Evolutionary conservation across 2,888 invertebrate genomes (phyloP).

Genomic region (Sminthurinus aureus): DNA sequence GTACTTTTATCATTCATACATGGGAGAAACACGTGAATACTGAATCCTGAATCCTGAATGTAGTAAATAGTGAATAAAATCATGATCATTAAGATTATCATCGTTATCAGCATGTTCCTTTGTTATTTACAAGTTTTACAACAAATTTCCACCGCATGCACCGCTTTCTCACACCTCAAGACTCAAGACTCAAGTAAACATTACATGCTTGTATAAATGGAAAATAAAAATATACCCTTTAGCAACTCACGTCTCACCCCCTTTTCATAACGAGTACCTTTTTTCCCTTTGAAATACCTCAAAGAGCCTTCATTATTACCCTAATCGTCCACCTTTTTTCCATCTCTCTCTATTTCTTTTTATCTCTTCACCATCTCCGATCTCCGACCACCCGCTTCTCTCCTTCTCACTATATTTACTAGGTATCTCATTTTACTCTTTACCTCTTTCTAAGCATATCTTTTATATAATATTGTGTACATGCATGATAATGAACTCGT

Average conservation of each 20-base stretch:
- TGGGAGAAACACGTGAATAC: neutral
- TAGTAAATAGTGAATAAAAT: too few species aligned
- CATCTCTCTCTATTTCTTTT: neutral
- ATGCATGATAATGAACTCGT: too few species aligned
- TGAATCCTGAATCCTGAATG: too few species aligned
- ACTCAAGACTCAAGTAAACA: neutral
- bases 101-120: too few species aligned
- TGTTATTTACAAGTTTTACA: too few species aligned
- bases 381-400: too few species aligned
- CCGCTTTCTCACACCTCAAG: neutral
- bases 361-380: neutral
- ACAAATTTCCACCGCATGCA: too few species aligned
- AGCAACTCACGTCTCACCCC: neutral
- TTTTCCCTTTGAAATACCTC: neutral
- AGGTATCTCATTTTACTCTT: too few species aligned
- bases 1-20: neutral
- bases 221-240: neutral
- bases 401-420: too few species aligned
- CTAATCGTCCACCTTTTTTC: neutral
- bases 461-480: too few species aligned
- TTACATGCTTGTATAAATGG: neutral
- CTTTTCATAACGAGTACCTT: neutral
- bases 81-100: too few species aligned
- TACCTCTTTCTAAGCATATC: too few species aligned
- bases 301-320: neutral